Evolutionary conservation across 37 sponge, comb jelly and placozoan species (phyloP).

Genomic region (Chondrosia reniformis): DNA sequence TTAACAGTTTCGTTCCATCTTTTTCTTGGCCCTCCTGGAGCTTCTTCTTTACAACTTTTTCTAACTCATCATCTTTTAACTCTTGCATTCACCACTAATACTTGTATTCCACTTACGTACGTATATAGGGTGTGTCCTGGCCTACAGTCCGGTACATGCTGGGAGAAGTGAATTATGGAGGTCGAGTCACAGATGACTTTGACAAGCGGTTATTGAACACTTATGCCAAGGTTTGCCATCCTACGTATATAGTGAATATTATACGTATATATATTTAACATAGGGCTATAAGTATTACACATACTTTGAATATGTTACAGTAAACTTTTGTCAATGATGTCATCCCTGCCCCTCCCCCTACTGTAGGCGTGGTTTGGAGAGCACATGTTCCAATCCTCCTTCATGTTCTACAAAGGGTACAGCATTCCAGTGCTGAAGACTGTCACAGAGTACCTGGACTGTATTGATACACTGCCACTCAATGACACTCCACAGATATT

Average conservation of each 20-base stretch:
- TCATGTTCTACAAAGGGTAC: conserved; percentile 97
- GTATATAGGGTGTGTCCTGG: conserved; percentile 86
- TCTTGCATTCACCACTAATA: not conserved
- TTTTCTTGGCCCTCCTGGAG: too few relatives aligned
- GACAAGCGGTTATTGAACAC: conserved; percentile 92
- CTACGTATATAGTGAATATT: too few relatives aligned
- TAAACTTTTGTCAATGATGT: too few relatives aligned
- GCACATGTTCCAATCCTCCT: conserved; percentile 88
- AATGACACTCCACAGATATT: conserved; percentile 98
- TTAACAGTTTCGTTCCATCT: too few relatives aligned
- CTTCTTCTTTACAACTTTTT: too few relatives aligned
- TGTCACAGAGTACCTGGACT: conserved; percentile 85
- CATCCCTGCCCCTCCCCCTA: too few relatives aligned
- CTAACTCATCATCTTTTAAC: too few relatives aligned
- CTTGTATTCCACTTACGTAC: too few relatives aligned
- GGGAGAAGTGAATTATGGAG: conserved; percentile 97
- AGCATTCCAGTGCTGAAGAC: conserved; percentile 79
- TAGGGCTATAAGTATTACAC: too few relatives aligned
- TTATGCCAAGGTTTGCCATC: conserved; percentile 71
- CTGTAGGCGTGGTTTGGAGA: conserved; percentile 80
- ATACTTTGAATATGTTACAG: too few relatives aligned
- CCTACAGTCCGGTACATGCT: conserved; percentile 92
- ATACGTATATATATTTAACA: not conserved
- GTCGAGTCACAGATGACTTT: conserved; percentile 95
- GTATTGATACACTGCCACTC: conserved; percentile 85